These are phyloP conservation scores for Microplitis mediator DNA, from an alignment of 1,140 invertebrate species.

Conservation along the genomic window DNA sequence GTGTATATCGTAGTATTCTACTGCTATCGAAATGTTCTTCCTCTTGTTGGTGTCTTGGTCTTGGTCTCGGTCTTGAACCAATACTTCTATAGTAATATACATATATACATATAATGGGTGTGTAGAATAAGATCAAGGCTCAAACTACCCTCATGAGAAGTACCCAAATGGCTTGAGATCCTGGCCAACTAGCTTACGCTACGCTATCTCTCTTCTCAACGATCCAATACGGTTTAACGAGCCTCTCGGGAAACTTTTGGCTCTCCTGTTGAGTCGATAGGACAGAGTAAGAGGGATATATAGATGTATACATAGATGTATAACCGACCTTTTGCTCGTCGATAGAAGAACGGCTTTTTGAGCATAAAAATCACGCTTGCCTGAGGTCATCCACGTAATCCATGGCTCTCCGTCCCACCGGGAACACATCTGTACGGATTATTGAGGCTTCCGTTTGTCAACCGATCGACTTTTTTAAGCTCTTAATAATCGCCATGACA, in stretches of 20 bases:
- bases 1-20: neutral
- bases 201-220: neutral
- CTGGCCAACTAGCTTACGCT: neutral
- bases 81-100: no score
- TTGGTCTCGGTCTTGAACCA: neutral
- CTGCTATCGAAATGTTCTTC: constrained; percentile 10
- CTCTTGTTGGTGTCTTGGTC: neutral
- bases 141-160: neutral
- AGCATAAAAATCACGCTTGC: constrained; percentile 23
- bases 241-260: constrained; percentile 1
- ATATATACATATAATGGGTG: no score
- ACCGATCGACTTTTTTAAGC: constrained; percentile 17
- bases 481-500: neutral
- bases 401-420: neutral
- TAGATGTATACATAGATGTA: no score
- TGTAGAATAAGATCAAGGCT: neutral
- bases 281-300: neutral
- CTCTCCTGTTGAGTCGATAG: neutral
- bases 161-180: constrained; percentile 10
- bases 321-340: neutral
- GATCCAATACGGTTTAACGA: constrained; percentile 19
- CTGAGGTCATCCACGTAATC: constrained; percentile 19
- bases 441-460: constrained; percentile 3
- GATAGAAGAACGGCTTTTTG: neutral
- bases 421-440: constrained; percentile 11